Conservation (phyloP, 35 echinoderm and acorn worm species). For the Patiria miniata region DNA sequence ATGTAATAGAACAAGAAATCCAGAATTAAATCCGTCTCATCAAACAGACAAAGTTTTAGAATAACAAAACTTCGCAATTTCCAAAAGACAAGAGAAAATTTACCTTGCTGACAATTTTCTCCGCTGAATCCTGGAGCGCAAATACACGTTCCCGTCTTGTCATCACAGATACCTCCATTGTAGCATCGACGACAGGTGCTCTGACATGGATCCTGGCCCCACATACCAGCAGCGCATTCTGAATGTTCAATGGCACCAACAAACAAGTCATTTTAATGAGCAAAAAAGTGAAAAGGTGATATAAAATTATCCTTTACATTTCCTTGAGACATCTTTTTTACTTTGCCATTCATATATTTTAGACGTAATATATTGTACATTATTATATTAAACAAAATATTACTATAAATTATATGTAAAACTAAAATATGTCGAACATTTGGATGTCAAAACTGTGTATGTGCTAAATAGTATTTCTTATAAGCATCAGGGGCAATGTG, state of each 20-base stretch:
- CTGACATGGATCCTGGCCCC: slow-evolving; percentile 43
- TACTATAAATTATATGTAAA: no score
- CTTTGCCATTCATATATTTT: no score
- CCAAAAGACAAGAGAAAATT: not conserved
- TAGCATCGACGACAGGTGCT: slow-evolving; percentile 56
- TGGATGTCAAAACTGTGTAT: no score
- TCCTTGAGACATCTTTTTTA: no score
- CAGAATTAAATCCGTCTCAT: no score
- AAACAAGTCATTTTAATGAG: no score
- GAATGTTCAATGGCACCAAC: not conserved
- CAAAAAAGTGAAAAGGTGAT: no score
- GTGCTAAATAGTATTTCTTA: no score
- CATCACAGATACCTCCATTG: slow-evolving; percentile 91
- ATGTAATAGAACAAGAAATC: not conserved
- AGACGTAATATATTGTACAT: no score
- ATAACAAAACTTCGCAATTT: not conserved
- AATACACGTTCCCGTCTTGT: slow-evolving; percentile 65
- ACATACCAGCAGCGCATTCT: slow-evolving; percentile 38
- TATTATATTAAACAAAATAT: not conserved
- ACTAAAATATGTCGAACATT: no score
- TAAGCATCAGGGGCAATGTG: no score
- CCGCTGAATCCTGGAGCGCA: slow-evolving; percentile 83
- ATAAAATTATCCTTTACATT: no score
- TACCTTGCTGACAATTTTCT: slow-evolving; percentile 31
- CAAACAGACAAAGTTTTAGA: not conserved